phyloP scores from a whole-genome alignment of 1,140 invertebrate species.

The Littorina saxatilis region DNA sequence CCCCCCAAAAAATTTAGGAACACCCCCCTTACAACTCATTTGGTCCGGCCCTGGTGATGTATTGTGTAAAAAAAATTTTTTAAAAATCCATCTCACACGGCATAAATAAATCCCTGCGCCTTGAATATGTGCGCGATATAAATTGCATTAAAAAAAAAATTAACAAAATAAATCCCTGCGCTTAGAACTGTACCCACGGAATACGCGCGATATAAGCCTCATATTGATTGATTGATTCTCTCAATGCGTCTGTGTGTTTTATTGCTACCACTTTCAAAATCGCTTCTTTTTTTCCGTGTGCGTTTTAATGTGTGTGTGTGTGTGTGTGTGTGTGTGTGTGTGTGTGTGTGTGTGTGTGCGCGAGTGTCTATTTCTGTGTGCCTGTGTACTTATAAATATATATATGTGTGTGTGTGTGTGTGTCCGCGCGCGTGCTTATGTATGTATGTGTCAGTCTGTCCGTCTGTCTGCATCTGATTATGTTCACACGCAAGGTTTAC shows the following conservation, averaged over 20 bases:
- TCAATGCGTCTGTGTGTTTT: background rate
- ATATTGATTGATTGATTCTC: too few relatives aligned
- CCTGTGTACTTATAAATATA: too few relatives aligned
- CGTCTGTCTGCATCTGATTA: background rate
- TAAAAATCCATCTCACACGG: too few relatives aligned
- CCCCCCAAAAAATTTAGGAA: background rate
- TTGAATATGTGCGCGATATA: too few relatives aligned
- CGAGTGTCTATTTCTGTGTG: too few relatives aligned
- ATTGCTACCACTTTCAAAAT: too few relatives aligned
- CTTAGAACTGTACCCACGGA: background rate
- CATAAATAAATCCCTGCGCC: too few relatives aligned
- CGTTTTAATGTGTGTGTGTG: background rate
- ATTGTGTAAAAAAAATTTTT: background rate
- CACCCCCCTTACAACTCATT: background rate
- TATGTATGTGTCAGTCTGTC: background rate
- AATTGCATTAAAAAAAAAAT: too few relatives aligned
- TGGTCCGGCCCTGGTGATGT: too few relatives aligned
- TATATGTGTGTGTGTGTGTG: constrained; percentile 11
- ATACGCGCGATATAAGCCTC: background rate
- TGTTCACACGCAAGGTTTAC: background rate
- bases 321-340: background rate
- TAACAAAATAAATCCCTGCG: too few relatives aligned
- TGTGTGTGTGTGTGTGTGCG: background rate
- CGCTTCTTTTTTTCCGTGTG: background rate
- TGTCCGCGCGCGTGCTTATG: background rate